Evolutionary conservation across 2,113 vertebrate species (phyloP).

Genomic region (Helogale parvula): DNA sequence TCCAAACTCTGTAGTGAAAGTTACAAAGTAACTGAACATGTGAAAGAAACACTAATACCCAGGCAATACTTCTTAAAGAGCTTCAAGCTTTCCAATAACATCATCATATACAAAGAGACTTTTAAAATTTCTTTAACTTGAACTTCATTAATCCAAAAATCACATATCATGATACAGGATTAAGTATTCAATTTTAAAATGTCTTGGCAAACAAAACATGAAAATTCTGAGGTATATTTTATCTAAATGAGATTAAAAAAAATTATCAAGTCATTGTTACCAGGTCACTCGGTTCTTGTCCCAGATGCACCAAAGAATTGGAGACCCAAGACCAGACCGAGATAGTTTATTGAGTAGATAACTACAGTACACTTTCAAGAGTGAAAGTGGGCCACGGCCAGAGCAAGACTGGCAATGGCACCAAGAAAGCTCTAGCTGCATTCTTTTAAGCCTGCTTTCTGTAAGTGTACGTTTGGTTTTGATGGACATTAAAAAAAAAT

Average conservation of each 20-base stretch:
- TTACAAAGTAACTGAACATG: background rate
- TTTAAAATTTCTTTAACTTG: background rate
- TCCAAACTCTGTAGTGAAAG: background rate
- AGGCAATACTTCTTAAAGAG: background rate
- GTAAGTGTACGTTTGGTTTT: background rate
- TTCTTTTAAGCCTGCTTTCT: background rate
- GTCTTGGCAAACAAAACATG: background rate
- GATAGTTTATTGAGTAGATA: background rate
- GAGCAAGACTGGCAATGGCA: background rate
- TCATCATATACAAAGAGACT: background rate
- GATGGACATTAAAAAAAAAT: background rate
- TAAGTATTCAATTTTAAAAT: constrained; percentile 19
- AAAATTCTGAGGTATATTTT: background rate
- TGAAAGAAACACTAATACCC: background rate
- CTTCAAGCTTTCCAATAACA: background rate
- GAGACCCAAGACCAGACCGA: background rate
- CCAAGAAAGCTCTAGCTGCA: background rate
- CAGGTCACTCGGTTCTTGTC: background rate
- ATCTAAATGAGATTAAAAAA: background rate
- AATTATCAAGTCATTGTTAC: background rate
- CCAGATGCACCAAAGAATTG: background rate
- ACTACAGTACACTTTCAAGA: background rate
- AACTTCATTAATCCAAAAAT: background rate
- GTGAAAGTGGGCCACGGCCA: background rate
- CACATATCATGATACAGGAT: background rate